Evolutionary conservation across 2,113 vertebrate species (phyloP).

Genomic region (Polyodon spathula): DNA sequence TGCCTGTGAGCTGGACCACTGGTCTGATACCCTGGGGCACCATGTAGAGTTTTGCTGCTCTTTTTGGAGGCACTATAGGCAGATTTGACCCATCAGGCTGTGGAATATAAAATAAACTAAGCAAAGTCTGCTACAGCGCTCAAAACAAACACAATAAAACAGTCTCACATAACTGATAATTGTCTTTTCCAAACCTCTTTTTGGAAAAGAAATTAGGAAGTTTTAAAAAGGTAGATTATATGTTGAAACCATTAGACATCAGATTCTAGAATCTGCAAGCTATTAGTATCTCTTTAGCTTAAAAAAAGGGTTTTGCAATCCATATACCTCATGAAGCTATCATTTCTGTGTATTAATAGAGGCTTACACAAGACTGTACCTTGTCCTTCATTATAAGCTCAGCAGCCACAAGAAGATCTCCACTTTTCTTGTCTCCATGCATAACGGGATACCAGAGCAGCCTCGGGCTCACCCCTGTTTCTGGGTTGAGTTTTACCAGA

Average conservation of each 20-base stretch:
- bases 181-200: too few species aligned
- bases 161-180: too few species aligned
- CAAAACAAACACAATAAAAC: background rate
- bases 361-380: conserved; percentile 44
- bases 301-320: too few species aligned
- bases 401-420: conserved; percentile 80
- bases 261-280: too few species aligned
- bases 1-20: conserved; percentile 86
- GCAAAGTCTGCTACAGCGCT: background rate
- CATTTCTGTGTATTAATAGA: too few species aligned
- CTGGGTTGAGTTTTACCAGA: conserved; percentile 71
- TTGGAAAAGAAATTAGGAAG: too few species aligned
- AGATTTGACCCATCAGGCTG: conserved; percentile 66
- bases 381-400: conserved; percentile 84
- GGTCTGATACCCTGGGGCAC: conserved; percentile 93
- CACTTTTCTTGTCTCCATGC: conserved; percentile 60
- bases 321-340: too few species aligned
- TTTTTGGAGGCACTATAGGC: conserved; percentile 80
- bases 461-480: conserved; percentile 60
- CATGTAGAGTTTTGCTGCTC: conserved; percentile 82
- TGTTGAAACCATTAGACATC: too few species aligned
- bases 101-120: conserved; percentile 20
- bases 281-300: too few species aligned
- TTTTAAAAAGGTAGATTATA: too few species aligned
- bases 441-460: conserved; percentile 81